Evolutionary conservation across 2,797 vertebrate genomes (phyloP).

Genomic region (Psittacula derbiana): DNA sequence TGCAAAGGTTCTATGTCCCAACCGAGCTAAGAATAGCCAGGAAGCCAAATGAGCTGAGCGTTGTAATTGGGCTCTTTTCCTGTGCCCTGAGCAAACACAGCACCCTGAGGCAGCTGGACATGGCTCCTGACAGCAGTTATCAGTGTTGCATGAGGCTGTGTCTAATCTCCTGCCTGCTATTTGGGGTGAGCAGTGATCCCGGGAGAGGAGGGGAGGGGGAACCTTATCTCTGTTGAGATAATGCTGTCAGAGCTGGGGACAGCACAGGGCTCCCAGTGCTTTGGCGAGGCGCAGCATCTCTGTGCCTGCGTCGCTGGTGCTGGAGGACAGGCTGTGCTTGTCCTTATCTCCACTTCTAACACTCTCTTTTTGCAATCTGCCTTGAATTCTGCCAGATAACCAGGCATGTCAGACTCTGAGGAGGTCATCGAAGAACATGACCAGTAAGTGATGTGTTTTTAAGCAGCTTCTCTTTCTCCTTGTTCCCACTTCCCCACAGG

Average conservation of each 20-base stretch:
- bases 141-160: not conserved
- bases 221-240: conserved; percentile 33
- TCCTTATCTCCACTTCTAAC: conserved; percentile 21
- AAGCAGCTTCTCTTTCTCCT: not conserved
- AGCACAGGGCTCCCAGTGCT: not conserved
- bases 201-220: not conserved
- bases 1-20: not conserved
- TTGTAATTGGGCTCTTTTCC: not conserved
- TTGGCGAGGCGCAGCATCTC: not conserved
- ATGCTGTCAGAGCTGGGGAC: not conserved
- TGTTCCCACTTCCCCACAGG: not conserved
- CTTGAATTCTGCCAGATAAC: conserved; percentile 15
- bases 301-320: not conserved
- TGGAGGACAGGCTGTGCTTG: not conserved
- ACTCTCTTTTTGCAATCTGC: not conserved
- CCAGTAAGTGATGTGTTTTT: conserved; percentile 79
- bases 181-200: not conserved
- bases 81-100: not conserved
- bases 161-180: conserved; percentile 21
- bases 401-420: conserved; percentile 88
- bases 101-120: not conserved
- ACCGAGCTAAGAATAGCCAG: not conserved
- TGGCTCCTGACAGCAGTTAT: conserved; percentile 4
- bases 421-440: conserved; percentile 85
- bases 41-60: not conserved